Percentiles rank a stretch among this genome's conserved stretches.
phyloP scores from a whole-genome alignment of 1,140 invertebrate species.

The Zaprionus kolodkinae region DNA sequence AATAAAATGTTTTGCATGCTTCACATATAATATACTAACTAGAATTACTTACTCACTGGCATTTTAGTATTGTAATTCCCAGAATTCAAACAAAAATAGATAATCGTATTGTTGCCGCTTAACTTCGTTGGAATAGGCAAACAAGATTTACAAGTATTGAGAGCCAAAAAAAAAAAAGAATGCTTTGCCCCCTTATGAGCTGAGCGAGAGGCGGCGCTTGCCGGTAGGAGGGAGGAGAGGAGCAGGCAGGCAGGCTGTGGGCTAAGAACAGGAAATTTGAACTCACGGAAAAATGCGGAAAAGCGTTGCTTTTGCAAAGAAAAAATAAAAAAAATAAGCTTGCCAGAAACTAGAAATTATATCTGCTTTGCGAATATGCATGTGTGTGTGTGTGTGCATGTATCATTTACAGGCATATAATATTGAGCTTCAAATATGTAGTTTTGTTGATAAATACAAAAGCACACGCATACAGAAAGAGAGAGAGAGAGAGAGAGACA shows the following conservation, averaged over 20 bases:
- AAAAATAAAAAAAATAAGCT: slow-evolving; percentile 9
- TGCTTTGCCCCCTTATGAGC: slow-evolving; percentile 12
- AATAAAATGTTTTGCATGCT: background rate
- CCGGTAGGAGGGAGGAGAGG: background rate
- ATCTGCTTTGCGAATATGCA: slow-evolving; percentile 33
- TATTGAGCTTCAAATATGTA: slow-evolving; percentile 64
- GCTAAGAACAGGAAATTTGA: slow-evolving; percentile 74
- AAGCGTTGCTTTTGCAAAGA: slow-evolving; percentile 33
- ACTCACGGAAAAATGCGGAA: slow-evolving; percentile 65
- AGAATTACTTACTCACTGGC: slow-evolving; percentile 2
- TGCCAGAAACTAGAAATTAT: slow-evolving; percentile 44
- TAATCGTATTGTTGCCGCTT: background rate
- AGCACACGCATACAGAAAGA: slow-evolving; percentile 8
- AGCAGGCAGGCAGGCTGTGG: slow-evolving; percentile 1
- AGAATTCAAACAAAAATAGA: slow-evolving; percentile 7
- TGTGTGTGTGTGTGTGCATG: background rate
- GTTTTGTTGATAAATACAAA: slow-evolving; percentile 51
- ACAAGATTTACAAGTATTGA: slow-evolving; percentile 78
- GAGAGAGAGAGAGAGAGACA: background rate
- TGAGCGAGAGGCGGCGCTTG: background rate
- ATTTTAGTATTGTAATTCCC: slow-evolving; percentile 3
- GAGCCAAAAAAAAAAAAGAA: slow-evolving; percentile 42
- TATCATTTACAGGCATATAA: slow-evolving; percentile 54
- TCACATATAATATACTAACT: background rate
- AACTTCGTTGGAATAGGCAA: slow-evolving; percentile 29